Evolutionary conservation across 2,113 vertebrate species (phyloP).

Genomic region (Ornithorhynchus anatinus): DNA sequence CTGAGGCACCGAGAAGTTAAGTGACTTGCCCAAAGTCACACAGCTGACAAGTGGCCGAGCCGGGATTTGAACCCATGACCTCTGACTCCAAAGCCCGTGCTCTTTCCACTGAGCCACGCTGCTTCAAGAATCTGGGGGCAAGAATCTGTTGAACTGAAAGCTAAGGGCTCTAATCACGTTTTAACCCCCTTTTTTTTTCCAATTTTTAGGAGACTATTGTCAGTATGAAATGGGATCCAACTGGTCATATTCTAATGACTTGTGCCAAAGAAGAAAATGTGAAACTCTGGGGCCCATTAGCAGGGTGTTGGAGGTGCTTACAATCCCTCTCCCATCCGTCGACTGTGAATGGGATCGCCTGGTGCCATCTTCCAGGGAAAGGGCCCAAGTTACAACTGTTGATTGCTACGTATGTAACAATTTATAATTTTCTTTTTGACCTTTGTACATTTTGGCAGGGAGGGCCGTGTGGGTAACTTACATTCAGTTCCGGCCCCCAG

Average conservation of each 20-base stretch:
- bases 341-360: constrained; percentile 83
- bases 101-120: too few relatives aligned
- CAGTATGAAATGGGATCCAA: constrained; percentile 91
- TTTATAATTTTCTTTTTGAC: background rate
- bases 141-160: too few relatives aligned
- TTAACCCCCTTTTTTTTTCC: background rate
- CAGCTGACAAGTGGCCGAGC: too few relatives aligned
- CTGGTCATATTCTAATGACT: constrained; percentile 85
- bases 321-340: constrained; percentile 84
- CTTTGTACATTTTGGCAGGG: background rate
- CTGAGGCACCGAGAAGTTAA: too few relatives aligned
- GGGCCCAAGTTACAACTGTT: constrained; percentile 81
- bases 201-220: constrained; percentile 82
- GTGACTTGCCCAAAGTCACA: too few relatives aligned
- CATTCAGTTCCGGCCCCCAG: too few relatives aligned
- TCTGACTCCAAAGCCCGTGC: too few relatives aligned
- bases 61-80: too few relatives aligned
- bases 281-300: constrained; percentile 84
- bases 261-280: constrained; percentile 95
- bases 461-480: too few relatives aligned
- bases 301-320: constrained; percentile 81
- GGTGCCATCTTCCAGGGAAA: constrained; percentile 84
- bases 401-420: constrained; percentile 85
- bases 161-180: too few relatives aligned
- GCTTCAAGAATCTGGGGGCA: too few relatives aligned